Evolutionary conservation across 2,113 vertebrate genomes (phyloP), one percentile per base, ranked within the genome.

Genomic region (Nymphicus hollandicus): DNA sequence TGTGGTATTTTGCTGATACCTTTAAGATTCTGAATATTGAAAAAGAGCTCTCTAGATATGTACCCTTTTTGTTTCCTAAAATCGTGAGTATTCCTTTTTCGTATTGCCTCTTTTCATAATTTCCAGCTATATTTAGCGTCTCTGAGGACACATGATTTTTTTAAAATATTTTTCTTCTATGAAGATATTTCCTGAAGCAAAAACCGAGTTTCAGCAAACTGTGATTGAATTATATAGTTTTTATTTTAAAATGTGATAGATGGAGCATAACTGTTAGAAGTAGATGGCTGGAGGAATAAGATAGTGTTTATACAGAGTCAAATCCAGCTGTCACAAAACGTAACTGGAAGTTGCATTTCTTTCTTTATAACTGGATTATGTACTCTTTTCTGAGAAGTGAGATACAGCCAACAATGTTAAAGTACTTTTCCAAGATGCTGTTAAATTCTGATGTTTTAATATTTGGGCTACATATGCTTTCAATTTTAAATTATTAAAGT

Each of bases 351-450:
- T 84, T 77, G 33, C 29, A 14, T 69, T 65, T 93, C 88, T 90
- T 61, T 68, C 33, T 76, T 93, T 55, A 37, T 80, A 94, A 53
- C 86, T 61, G 39, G n/a, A 53, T 91, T 94, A 71, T 64, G 70
- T 31, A 70, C 95, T 88, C 49, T 95, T 84, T 74, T 93, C 83
- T 95, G 70, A 73, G 83, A 96, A 95, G 70, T 81, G 66, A 97
- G 37, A 39, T 74, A 72, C 15, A 61, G n/a, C 44, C 94, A 86
- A 88, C 31, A 89, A 39, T 15, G 15, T 74, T 81, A 73, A 77
- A 86, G 50, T 43, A 78, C 16, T 87, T 89, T 82, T 68, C 39
- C 11, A 50, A 74, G 33, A 22, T 78, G 35, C 12, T 84, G 11
- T 56, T 92, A 58, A 86, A 73, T 49, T 73, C 10, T 50, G 15